phyloP scores from a whole-genome alignment of 1,140 invertebrate species.

The Drosophila kikkawai region DNA sequence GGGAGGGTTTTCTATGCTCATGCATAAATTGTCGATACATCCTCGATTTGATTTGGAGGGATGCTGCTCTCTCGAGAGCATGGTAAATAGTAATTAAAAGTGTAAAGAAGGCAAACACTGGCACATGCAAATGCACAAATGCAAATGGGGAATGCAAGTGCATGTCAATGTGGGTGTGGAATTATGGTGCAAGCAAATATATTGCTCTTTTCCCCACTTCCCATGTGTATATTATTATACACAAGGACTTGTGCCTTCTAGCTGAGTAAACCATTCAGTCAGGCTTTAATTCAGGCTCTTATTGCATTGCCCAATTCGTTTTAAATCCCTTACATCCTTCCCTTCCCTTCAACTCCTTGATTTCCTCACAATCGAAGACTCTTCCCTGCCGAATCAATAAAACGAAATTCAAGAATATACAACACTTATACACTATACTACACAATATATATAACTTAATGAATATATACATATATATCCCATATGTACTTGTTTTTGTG shows the following conservation, averaged over 20 bases:
- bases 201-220: conserved; percentile 21
- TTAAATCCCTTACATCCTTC: conserved; percentile 3
- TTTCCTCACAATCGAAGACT: conserved; percentile 47
- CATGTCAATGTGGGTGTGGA: conserved; percentile 45
- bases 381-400: conserved; percentile 69
- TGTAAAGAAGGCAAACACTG: conserved; percentile 76
- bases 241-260: not conserved
- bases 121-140: conserved; percentile 54
- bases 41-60: conserved; percentile 63
- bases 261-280: not conserved
- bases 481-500: conserved; percentile 53
- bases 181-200: conserved; percentile 73
- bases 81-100: conserved; percentile 82
- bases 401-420: conserved; percentile 80
- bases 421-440: conserved; percentile 84
- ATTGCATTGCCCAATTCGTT: conserved; percentile 50
- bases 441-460: conserved; percentile 51
- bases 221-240: conserved; percentile 5
- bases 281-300: conserved; percentile 41
- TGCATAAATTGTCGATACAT: conserved; percentile 70
- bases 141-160: conserved; percentile 33
- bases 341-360: not conserved
- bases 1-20: conserved; percentile 4
- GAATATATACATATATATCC: conserved; percentile 26
- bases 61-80: conserved; percentile 64